These are phyloP conservation scores for Heterocephalus glaber DNA, from an alignment of 2,113 vertebrate species.

Conservation along the genomic window DNA sequence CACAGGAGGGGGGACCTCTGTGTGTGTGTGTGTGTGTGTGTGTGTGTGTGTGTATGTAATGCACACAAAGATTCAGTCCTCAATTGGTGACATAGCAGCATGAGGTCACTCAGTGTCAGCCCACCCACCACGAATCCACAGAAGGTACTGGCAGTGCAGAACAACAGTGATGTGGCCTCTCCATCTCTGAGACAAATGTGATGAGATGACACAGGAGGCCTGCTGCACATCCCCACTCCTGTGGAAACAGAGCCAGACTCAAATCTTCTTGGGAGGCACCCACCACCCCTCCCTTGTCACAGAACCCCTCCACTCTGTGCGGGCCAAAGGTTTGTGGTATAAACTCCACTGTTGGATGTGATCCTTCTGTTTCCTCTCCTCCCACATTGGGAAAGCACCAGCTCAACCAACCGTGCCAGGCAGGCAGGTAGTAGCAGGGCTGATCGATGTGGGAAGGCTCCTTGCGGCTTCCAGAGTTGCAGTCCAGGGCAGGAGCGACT, in stretches of 20 bases:
- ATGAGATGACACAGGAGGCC: fast-evolving
- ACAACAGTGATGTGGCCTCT: fast-evolving
- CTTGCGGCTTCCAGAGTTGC: slow-evolving; percentile 60
- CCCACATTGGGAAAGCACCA: neutral
- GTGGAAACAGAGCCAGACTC: neutral
- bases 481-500: slow-evolving; percentile 64
- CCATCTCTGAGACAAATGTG: neutral
- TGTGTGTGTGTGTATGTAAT: neutral
- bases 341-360: neutral
- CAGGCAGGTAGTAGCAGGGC: slow-evolving; percentile 61
- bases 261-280: neutral
- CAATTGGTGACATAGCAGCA: neutral
- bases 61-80: neutral
- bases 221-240: neutral
- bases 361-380: neutral
- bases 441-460: slow-evolving; percentile 48
- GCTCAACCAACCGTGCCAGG: neutral
- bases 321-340: neutral
- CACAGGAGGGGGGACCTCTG: too few relatives aligned
- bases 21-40: neutral
- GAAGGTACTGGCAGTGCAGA: neutral
- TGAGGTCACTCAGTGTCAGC: neutral
- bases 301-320: neutral
- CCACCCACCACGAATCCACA: fast-evolving
- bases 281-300: neutral